Base-by-base conservation (phyloP, 2,113 vertebrate genomes). In the Sinocyclocheilus rhinocerous region DNA sequence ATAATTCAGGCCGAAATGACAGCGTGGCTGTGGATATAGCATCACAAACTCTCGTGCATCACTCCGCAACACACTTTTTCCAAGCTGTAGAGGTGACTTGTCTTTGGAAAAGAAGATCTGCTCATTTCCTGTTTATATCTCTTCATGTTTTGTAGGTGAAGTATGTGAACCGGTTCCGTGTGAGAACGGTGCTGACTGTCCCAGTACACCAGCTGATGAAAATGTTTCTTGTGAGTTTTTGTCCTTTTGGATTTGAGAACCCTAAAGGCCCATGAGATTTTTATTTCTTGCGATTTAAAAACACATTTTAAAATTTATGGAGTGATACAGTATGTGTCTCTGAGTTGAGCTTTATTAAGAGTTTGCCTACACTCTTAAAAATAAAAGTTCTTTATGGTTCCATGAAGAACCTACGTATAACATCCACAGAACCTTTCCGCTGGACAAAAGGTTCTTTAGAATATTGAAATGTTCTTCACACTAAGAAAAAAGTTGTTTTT, bases 151-250 rank as follows among this genome's bases (percentile, higher is more conserved):
- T 72, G 50, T 65, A 87, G 86, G 42, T 39, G 77, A 87, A 11
- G 83, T 87, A 26, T 87, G 86, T 50, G 76, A 87, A 76, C 83
- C 67, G 11, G 55, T 84, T 61, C 55, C 77, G 0, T 87, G 83
- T 81, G 86, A 84, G 77, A 84, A 87, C 20, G 76, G 76, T 61
- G 86, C 57, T 39, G 86, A 84, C 76, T 87, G 86, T 48, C 67
- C 70, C 76, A 84, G 26, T n/a, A 22, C 69, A 15, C 76, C 72
- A 22, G 55, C 76, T 13, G 86, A 84, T 22, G 86, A 87, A 70
- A 33, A 11, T 63, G 9, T 84, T 33, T 22, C 76, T 1, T 73
- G 86, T 87, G 57, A 87, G 86, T 78, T 55, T 33, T 57, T 78
- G 45, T 26, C n/a, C 13, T 9, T 76, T 52, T 76, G 45, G n/a